Evolutionary conservation across 2,797 vertebrate genomes (phyloP), one percentile per base, ranked within the genome.

Genomic region (Cryptoblepharus egeriae): DNA sequence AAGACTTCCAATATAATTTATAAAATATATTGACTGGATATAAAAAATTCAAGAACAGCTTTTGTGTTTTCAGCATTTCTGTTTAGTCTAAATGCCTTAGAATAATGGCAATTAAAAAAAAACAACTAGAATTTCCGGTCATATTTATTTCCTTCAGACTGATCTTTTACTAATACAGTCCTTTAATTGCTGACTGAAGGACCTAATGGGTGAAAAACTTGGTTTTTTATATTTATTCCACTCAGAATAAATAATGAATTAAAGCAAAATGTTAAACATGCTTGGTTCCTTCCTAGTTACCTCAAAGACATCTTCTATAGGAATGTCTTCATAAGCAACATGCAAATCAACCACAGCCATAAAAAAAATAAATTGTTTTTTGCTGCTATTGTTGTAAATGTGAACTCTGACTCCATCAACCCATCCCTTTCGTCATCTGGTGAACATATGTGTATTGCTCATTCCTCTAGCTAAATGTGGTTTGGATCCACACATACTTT

Each of bases 361-460:
- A 80, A 93, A 90, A 84, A n/a, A 80, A 85, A 77, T 69, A 88
- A 88, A 70, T 72, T 88, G 58, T 79, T 24, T 79, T 24, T 82
- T 88, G 37, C 81, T 74, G 30, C 76, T 28, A 71, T 81, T 89
- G 35, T 83, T 75, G 28, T 0, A 3, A 73, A 42, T 86, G 85
- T 92, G 77, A 92, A 90, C 77, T 90, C 91, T 91, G 70, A 87
- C 81, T 91, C 45, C 73, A 55, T 81, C 61, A 84, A 64, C 64
- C 63, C 52, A 89, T 42, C 9, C 58, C 76, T 58, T 3, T 80
- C 85, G 42, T 90, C 84, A 90, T 92, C 85, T 92, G 90, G 82
- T 86, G 83, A 89, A 83, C 93, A 92, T 83, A 89, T 94, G 90
- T 18, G 0, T 6, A 67, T 81, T 90, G 71, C 81, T 94, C 91